Conservation (phyloP, 1,140 invertebrate species). For the Leptestheria dahalacensis region DNA sequence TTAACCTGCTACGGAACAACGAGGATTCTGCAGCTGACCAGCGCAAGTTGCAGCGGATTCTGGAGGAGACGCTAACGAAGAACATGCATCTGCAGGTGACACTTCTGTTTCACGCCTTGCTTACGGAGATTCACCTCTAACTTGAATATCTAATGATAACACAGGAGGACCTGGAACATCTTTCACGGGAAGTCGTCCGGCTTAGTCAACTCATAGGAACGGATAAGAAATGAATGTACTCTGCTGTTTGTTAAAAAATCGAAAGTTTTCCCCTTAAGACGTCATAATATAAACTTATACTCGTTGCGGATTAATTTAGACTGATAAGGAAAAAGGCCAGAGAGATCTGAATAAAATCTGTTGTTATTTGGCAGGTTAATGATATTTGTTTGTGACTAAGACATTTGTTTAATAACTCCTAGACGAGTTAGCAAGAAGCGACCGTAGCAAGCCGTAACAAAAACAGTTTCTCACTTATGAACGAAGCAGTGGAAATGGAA, state of each 20-base stretch:
- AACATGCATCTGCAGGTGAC: slow-evolving; percentile 40
- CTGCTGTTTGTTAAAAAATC: not conserved
- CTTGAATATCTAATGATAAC: too few species aligned
- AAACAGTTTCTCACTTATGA: too few species aligned
- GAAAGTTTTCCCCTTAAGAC: too few species aligned
- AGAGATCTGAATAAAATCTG: not conserved
- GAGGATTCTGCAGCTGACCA: not conserved
- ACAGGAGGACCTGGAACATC: slow-evolving; percentile 28
- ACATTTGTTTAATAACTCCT: too few species aligned
- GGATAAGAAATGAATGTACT: not conserved
- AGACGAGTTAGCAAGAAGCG: too few species aligned
- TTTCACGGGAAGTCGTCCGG: slow-evolving; percentile 30
- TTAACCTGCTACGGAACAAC: slow-evolving; percentile 2
- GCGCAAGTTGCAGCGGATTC: slow-evolving; percentile 27
- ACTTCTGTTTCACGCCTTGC: too few species aligned
- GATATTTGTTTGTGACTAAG: not conserved
- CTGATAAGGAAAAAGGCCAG: not conserved
- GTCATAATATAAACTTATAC: too few species aligned
- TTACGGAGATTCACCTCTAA: too few species aligned
- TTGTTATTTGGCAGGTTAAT: not conserved
- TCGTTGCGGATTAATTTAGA: too few species aligned
- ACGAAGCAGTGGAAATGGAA: too few species aligned
- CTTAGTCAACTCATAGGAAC: slow-evolving; percentile 15
- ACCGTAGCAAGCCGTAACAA: too few species aligned
- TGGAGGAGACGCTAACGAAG: slow-evolving; percentile 41